Percentiles rank a stretch among this genome's conserved stretches.
These are phyloP conservation scores for Uropetala carovei DNA, from an alignment of 2,888 invertebrate species.

Conservation along the genomic window DNA sequence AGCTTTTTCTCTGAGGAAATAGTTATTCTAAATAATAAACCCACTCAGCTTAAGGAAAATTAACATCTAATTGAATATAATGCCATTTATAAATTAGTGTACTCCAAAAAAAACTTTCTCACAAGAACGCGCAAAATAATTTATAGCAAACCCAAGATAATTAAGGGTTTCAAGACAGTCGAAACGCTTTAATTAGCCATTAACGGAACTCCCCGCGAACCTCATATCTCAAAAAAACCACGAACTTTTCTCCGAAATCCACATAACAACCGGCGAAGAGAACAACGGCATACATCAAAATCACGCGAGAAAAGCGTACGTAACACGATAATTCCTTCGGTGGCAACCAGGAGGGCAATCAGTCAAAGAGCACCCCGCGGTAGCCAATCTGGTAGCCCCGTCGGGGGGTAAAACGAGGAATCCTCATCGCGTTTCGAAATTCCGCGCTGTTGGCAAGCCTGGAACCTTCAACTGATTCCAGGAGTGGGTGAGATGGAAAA, in stretches of 20 bases:
- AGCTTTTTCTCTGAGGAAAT: too few species aligned
- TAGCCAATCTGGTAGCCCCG: not conserved
- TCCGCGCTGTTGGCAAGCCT: not conserved
- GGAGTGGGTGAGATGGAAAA: not conserved
- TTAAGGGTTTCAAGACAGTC: not conserved
- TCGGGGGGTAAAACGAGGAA: not conserved
- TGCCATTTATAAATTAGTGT: too few species aligned
- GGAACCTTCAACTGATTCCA: not conserved
- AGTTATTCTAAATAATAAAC: too few species aligned
- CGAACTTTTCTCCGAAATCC: not conserved
- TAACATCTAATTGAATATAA: too few species aligned
- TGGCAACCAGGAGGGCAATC: not conserved
- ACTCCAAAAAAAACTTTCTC: not conserved
- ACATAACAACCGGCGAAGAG: not conserved
- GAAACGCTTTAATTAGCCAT: not conserved
- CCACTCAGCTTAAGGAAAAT: too few species aligned
- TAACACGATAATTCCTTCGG: constrained; percentile 10
- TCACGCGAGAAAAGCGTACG: not conserved
- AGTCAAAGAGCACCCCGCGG: not conserved
- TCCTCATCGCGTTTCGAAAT: not conserved
- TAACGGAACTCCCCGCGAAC: not conserved
- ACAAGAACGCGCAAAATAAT: not conserved
- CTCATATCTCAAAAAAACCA: not conserved
- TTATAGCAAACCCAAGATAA: not conserved
- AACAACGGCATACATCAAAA: constrained; percentile 25